phyloP scores from a whole-genome alignment of 1,140 invertebrate genomes.

The Listronotus bonariensis region DNA sequence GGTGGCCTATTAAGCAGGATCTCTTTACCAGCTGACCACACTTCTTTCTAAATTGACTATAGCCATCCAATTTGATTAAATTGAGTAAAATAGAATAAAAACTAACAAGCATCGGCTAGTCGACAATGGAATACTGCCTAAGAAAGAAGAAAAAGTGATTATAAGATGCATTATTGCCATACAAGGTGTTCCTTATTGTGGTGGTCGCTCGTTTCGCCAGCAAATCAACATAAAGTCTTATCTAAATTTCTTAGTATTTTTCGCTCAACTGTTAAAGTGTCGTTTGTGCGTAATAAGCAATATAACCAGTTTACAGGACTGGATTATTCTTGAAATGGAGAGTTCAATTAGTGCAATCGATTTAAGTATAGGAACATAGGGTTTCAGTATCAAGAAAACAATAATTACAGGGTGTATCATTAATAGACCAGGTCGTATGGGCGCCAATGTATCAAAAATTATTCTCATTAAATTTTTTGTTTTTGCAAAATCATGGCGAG shows the following conservation, averaged over 20 bases:
- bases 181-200: conserved; percentile 11
- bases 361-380: not conserved
- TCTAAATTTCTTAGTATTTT: conserved; percentile 16
- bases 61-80: conserved; percentile 25
- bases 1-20: conserved; percentile 1
- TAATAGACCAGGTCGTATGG: too few species aligned
- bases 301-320: not conserved
- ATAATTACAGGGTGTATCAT: too few species aligned
- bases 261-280: conserved; percentile 8
- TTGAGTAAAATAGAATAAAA: conserved; percentile 9
- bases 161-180: conserved; percentile 10
- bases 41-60: conserved; percentile 5
- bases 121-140: not conserved
- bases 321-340: not conserved
- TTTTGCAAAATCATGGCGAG: too few species aligned
- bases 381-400: too few species aligned
- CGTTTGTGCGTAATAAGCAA: conserved; percentile 3
- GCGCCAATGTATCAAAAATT: too few species aligned
- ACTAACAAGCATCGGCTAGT: conserved; percentile 16
- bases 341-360: not conserved
- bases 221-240: conserved; percentile 9
- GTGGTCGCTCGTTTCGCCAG: conserved; percentile 11
- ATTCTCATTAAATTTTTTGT: too few species aligned
- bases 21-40: not conserved
- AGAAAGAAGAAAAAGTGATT: conserved; percentile 13